Percentiles rank a stretch among this genome's conserved stretches.
phyloP scores from a whole-genome alignment of 1,140 invertebrate genomes.

The Meloidogyne chitwoodi region DNA sequence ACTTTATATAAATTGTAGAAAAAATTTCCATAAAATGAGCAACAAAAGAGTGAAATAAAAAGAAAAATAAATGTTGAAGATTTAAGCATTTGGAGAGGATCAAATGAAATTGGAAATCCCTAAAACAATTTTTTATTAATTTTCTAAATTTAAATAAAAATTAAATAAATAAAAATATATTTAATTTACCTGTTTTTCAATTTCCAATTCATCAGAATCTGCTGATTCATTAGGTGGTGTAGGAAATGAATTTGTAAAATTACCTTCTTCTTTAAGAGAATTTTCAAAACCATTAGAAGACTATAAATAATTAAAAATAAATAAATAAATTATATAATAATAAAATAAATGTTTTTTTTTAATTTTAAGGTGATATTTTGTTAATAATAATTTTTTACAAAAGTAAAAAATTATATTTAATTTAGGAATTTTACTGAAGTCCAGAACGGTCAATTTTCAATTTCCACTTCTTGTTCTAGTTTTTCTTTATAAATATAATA shows the following conservation, averaged over 20 bases:
- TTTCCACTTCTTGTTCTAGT: too few relatives aligned
- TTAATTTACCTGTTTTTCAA: slow-evolving; percentile 1
- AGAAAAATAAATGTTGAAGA: slow-evolving; percentile 54
- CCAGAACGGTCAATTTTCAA: too few relatives aligned
- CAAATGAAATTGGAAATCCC: slow-evolving; percentile 27
- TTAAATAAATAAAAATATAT: background rate
- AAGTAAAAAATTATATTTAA: too few relatives aligned
- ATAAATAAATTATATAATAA: too few relatives aligned
- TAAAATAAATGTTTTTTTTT: too few relatives aligned
- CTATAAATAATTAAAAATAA: too few relatives aligned
- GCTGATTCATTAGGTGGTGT: slow-evolving; percentile 18
- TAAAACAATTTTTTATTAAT: too few relatives aligned
- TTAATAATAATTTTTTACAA: too few relatives aligned
- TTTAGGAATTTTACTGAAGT: too few relatives aligned
- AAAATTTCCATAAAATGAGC: slow-evolving; percentile 58
- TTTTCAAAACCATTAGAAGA: background rate
- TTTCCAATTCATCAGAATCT: slow-evolving; percentile 12
- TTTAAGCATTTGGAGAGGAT: slow-evolving; percentile 42
- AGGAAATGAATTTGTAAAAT: slow-evolving; percentile 13
- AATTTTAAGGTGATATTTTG: too few relatives aligned
- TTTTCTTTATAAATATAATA: too few relatives aligned
- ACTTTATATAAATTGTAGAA: slow-evolving; percentile 56
- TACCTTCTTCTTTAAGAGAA: background rate
- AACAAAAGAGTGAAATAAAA: slow-evolving; percentile 56
- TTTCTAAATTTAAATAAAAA: background rate